Percentiles rank a stretch among this genome's conserved stretches.
Evolutionary conservation across 2,113 vertebrate species (phyloP).

Genomic region (Gasterosteus nipponicus): DNA sequence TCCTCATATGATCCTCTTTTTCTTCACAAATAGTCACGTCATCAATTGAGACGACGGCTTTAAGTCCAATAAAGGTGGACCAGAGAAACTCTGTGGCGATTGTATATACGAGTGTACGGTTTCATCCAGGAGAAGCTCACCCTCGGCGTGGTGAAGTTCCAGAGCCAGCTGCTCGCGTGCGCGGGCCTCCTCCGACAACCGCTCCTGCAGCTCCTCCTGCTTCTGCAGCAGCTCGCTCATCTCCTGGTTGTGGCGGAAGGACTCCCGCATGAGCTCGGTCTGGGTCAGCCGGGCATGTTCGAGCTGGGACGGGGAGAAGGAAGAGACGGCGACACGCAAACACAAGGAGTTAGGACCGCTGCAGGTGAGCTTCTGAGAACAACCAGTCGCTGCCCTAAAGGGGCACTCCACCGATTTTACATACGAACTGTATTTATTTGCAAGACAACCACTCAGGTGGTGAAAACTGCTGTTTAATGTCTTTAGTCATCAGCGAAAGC

Average conservation of each 20-base stretch:
- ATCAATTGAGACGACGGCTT: not conserved
- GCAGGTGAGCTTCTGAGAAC: not conserved
- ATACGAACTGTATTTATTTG: not conserved
- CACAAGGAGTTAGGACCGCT: not conserved
- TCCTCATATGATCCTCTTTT: constrained; percentile 24
- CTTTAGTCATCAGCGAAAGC: not conserved
- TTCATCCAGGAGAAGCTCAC: constrained; percentile 70
- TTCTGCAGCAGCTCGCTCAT: constrained; percentile 85
- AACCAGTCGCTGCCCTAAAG: not conserved
- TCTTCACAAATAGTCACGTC: constrained; percentile 2
- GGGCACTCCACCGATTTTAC: not conserved
- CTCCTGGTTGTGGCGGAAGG: constrained; percentile 90
- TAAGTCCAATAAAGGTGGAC: not conserved
- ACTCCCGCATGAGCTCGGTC: constrained; percentile 94
- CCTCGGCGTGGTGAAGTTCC: constrained; percentile 92
- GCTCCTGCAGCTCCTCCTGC: constrained; percentile 93
- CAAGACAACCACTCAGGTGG: not conserved
- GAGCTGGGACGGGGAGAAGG: constrained; percentile 78
- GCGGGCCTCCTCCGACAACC: constrained; percentile 86
- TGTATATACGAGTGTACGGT: not conserved
- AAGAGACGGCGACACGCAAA: not conserved
- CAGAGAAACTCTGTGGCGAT: not conserved
- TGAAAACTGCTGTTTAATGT: not conserved
- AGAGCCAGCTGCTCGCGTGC: constrained; percentile 90
- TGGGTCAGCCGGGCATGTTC: constrained; percentile 94